phyloP scores from a whole-genome alignment of 2,888 invertebrate species.

The Cheilosia vernalis region DNA sequence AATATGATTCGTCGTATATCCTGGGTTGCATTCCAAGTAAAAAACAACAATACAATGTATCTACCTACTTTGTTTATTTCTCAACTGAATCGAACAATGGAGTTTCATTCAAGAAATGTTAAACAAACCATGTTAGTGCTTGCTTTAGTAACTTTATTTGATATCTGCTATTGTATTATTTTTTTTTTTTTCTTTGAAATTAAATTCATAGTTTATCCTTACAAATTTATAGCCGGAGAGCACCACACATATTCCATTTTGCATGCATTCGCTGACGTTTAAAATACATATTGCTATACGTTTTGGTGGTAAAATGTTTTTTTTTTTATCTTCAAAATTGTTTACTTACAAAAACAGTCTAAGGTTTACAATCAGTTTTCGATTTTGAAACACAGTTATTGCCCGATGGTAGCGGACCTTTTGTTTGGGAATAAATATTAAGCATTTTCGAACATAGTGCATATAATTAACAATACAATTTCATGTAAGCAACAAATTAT shows the following conservation, averaged over 20 bases:
- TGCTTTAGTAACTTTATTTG: constrained; percentile 66
- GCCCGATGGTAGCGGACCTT: constrained; percentile 28
- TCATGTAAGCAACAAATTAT: constrained; percentile 13
- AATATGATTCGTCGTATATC: too few species aligned
- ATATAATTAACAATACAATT: constrained; percentile 1
- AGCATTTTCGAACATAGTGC: constrained; percentile 27
- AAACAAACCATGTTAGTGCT: constrained; percentile 22
- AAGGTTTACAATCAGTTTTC: constrained; percentile 70
- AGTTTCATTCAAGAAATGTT: background rate
- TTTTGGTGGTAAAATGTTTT: constrained; percentile 34
- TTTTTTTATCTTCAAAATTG: constrained; percentile 30
- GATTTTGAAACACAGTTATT: constrained; percentile 59
- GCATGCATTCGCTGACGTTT: constrained; percentile 28
- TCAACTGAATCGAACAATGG: too few species aligned
- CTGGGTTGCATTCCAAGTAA: too few species aligned
- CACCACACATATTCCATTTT: constrained; percentile 24
- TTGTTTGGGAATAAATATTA: constrained; percentile 31
- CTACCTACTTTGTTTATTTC: too few species aligned
- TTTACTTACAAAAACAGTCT: constrained; percentile 68
- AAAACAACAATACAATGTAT: too few species aligned
- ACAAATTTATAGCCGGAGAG: constrained; percentile 26
- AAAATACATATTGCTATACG: constrained; percentile 59
- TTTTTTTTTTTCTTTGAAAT: constrained; percentile 4
- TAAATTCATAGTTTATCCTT: constrained; percentile 21
- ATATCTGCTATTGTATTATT: constrained; percentile 38